These are phyloP conservation scores for Apolygus lucorum DNA, from an alignment of 1,140 invertebrate genomes.

Conservation along the genomic window DNA sequence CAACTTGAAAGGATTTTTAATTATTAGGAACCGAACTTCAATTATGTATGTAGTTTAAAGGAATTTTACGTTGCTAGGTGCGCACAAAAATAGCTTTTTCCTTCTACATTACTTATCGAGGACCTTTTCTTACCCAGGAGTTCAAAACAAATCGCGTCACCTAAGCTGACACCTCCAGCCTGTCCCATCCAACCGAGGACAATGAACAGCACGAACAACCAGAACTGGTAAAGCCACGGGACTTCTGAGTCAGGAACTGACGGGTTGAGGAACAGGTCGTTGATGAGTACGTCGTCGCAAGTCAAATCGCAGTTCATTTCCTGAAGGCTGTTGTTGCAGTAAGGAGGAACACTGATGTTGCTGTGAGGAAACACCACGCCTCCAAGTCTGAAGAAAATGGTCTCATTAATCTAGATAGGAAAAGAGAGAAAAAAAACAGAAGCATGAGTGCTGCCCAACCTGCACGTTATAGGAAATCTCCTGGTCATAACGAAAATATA, in stretches of 20 bases:
- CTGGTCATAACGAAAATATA: no score
- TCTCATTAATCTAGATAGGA: slow-evolving; percentile 31
- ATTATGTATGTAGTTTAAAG: no score
- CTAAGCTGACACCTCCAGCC: slow-evolving; percentile 69
- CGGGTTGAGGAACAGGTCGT: slow-evolving; percentile 38
- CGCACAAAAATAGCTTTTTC: no score
- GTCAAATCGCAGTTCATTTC: slow-evolving; percentile 34
- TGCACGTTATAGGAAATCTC: no score
- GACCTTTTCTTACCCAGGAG: slow-evolving; percentile 61
- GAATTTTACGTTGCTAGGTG: no score
- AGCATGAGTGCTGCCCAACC: not conserved
- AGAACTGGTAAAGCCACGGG: slow-evolving; percentile 51
- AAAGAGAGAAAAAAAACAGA: not conserved
- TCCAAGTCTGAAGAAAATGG: slow-evolving; percentile 32
- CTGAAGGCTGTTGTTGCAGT: slow-evolving; percentile 29
- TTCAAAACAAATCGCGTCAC: slow-evolving; percentile 73
- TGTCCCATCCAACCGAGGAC: slow-evolving; percentile 70
- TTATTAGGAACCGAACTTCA: no score
- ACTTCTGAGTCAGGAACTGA: slow-evolving; percentile 38
- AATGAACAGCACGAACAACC: slow-evolving; percentile 58
- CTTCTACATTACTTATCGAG: no score
- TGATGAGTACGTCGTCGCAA: slow-evolving; percentile 37
- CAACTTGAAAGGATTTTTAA: no score
- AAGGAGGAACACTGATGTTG: slow-evolving; percentile 24
- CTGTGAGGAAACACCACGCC: slow-evolving; percentile 2